Percentiles rank a stretch among this genome's conserved stretches.
Conservation (phyloP, 1,140 invertebrate genomes). For the Lordiphosa collinella region DNA sequence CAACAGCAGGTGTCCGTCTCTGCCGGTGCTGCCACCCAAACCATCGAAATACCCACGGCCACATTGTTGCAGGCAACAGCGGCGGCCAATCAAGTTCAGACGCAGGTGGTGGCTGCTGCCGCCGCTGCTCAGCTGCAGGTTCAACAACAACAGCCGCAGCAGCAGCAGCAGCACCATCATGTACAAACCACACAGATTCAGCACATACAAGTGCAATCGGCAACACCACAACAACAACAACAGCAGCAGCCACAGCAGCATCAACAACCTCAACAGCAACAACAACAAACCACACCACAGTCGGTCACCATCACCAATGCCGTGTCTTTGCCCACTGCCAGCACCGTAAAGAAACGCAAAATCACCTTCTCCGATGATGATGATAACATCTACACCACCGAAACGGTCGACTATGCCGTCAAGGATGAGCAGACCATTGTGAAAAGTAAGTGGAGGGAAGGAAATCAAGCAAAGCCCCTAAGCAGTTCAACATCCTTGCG, state of each 20-base stretch:
- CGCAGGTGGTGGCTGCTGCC: conserved; percentile 43
- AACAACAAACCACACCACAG: conserved; percentile 29
- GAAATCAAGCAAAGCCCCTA: neutral
- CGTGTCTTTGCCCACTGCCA: conserved; percentile 46
- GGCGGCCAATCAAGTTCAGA: conserved; percentile 58
- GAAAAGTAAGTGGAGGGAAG: conserved; percentile 39
- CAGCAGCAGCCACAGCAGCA: conserved; percentile 46
- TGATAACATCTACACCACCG: conserved; percentile 78
- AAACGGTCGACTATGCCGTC: conserved; percentile 73
- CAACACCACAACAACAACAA: conserved; percentile 45
- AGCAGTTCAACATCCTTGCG: neutral
- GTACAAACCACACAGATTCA: conserved; percentile 69
- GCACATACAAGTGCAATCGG: conserved; percentile 65
- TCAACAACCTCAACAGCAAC: conserved; percentile 32
- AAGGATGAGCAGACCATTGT: conserved; percentile 76
- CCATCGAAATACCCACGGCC: conserved; percentile 73
- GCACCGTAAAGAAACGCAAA: conserved; percentile 67
- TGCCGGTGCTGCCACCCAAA: conserved; percentile 59
- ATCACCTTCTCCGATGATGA: conserved; percentile 78
- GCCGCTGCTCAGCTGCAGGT: conserved; percentile 46
- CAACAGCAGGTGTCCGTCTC: conserved; percentile 42
- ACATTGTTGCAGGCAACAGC: conserved; percentile 63
- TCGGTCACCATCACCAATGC: conserved; percentile 52
- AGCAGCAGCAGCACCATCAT: conserved; percentile 57
- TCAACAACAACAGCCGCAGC: conserved; percentile 32